A percentile compares a stretch with the other conserved stretches of the same genome.
Conservation (phyloP, 2,888 invertebrate genomes). For the Caenorhabditis angaria region DNA sequence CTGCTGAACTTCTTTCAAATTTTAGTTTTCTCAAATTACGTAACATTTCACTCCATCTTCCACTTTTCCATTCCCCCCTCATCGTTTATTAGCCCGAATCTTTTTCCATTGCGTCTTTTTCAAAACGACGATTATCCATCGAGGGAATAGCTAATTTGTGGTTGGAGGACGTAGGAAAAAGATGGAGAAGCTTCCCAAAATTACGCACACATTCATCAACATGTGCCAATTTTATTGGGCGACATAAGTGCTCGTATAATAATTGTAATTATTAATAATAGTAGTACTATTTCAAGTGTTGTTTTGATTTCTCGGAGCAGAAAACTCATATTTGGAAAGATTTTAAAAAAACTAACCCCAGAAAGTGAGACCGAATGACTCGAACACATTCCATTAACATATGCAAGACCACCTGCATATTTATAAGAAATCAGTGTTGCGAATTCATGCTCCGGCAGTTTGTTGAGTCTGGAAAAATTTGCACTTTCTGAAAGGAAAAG, state of each 20-base stretch:
- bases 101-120: conserved; percentile 20
- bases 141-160: conserved; percentile 40
- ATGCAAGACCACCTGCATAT: conserved; percentile 70
- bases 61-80: conserved; percentile 20
- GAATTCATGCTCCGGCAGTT: conserved; percentile 67
- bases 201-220: conserved; percentile 24
- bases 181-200: too few species aligned
- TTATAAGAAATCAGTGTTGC: conserved; percentile 65
- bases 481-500: too few species aligned
- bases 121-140: conserved; percentile 13
- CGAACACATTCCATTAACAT: conserved; percentile 68
- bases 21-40: conserved; percentile 32
- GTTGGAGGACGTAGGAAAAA: neutral
- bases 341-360: conserved; percentile 44
- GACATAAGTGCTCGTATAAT: neutral
- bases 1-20: conserved; percentile 16
- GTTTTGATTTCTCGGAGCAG: neutral
- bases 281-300: neutral
- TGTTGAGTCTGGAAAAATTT: conserved; percentile 40
- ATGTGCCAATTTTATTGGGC: conserved; percentile 24
- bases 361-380: conserved; percentile 61
- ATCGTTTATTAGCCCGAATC: conserved; percentile 2
- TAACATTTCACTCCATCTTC: conserved; percentile 11
- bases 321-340: neutral
- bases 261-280: neutral